Evolutionary conservation across 2,113 vertebrate genomes (phyloP).

Genomic region (Amazona vittata): DNA sequence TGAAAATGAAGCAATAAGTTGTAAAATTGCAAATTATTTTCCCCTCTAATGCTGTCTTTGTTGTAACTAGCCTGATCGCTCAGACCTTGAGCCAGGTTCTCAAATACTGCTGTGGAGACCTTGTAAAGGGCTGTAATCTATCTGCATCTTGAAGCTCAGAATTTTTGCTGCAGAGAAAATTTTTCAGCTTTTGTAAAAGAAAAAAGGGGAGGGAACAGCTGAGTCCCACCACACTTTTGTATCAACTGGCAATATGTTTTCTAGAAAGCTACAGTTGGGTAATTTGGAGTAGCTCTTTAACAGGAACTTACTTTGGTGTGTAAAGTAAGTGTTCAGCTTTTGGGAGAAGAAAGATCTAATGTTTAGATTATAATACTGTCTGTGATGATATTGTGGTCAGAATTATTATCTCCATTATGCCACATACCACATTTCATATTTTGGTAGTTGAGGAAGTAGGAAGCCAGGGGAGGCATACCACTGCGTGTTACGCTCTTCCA

Average conservation of each 20-base stretch:
- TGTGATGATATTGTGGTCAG: neutral
- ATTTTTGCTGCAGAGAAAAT: neutral
- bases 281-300: neutral
- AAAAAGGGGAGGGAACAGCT: neutral
- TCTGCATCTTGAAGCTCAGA: neutral
- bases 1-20: neutral
- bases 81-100: neutral
- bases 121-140: neutral
- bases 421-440: neutral
- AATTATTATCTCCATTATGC: neutral
- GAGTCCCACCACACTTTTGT: neutral
- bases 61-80: neutral
- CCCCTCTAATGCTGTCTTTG: neutral
- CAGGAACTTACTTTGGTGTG: neutral
- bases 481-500: fast-evolving
- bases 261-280: neutral
- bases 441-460: neutral
- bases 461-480: neutral
- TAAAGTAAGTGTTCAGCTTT: neutral
- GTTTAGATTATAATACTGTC: neutral
- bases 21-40: neutral
- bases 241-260: neutral
- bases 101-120: neutral
- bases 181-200: neutral
- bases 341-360: neutral